phyloP scores from a whole-genome alignment of 2,888 invertebrate species.

The Seladonia tumulorum region DNA sequence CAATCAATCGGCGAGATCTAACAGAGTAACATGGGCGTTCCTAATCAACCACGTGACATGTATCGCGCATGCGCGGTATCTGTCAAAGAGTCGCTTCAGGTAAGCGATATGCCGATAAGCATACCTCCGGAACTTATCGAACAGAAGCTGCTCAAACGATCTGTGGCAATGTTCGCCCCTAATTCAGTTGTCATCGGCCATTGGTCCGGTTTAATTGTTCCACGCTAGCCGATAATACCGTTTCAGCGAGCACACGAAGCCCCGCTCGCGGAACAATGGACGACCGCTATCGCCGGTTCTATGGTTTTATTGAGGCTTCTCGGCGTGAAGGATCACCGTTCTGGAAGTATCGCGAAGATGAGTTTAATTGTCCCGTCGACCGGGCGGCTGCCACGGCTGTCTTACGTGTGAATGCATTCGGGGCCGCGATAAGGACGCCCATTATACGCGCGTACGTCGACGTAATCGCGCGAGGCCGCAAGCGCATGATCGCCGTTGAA shows the following conservation, averaged over 20 bases:
- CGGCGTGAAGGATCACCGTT: neutral
- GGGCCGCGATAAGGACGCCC: constrained; percentile 39
- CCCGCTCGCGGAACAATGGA: neutral
- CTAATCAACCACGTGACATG: neutral
- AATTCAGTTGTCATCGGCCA: constrained; percentile 8
- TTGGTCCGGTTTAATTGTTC: constrained; percentile 29
- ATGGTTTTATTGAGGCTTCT: constrained; percentile 8
- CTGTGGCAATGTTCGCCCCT: constrained; percentile 1
- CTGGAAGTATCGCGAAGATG: constrained; percentile 34
- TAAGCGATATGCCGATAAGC: neutral
- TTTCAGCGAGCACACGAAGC: constrained; percentile 20
- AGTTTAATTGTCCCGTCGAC: constrained; percentile 29
- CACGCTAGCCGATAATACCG: constrained; percentile 18
- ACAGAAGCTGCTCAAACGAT: constrained; percentile 6
- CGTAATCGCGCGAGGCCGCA: constrained; percentile 26
- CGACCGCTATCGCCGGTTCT: constrained; percentile 8
- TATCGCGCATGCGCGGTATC: neutral
- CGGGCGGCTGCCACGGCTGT: constrained; percentile 13
- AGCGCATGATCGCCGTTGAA: constrained; percentile 29
- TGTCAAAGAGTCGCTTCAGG: neutral
- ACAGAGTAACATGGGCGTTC: neutral
- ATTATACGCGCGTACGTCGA: constrained; percentile 34
- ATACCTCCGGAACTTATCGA: constrained; percentile 8
- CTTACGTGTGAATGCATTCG: constrained; percentile 47
- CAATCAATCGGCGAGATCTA: neutral